Conservation (phyloP, 2,113 vertebrate genomes). For the Corydoras sp. region DNA sequence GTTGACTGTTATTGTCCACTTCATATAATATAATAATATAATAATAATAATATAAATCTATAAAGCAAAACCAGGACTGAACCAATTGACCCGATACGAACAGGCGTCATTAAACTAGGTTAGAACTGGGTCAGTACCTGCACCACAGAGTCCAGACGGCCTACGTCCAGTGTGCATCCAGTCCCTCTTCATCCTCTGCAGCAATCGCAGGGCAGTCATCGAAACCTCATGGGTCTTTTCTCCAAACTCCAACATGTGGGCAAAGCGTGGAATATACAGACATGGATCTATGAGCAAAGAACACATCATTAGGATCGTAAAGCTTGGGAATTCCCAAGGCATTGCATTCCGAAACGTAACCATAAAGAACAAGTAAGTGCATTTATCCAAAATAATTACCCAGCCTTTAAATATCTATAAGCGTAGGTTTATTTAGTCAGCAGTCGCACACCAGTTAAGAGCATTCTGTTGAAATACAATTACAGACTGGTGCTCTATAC, state of each 20-base stretch:
- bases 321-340: not conserved
- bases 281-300: conserved; percentile 76
- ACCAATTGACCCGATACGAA: too few species aligned
- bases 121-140: conserved; percentile 62
- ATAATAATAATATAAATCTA: too few species aligned
- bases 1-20: too few species aligned
- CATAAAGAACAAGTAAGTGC: too few species aligned
- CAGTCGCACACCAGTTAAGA: too few species aligned
- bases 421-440: too few species aligned
- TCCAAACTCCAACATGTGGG: conserved; percentile 93
- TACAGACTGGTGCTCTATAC: too few species aligned
- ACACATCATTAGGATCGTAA: not conserved
- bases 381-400: too few species aligned
- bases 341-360: not conserved
- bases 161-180: conserved; percentile 97
- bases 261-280: conserved; percentile 93
- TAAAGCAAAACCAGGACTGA: too few species aligned
- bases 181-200: conserved; percentile 97
- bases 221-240: conserved; percentile 93
- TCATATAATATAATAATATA: too few species aligned
- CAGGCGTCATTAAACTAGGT: not conserved
- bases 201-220: conserved; percentile 89
- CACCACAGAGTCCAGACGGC: conserved; percentile 90
- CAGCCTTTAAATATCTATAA: too few species aligned
- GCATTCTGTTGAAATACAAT: too few species aligned